Evolutionary conservation across 2,888 invertebrate species (phyloP).

Genomic region (Dasypolia templi): DNA sequence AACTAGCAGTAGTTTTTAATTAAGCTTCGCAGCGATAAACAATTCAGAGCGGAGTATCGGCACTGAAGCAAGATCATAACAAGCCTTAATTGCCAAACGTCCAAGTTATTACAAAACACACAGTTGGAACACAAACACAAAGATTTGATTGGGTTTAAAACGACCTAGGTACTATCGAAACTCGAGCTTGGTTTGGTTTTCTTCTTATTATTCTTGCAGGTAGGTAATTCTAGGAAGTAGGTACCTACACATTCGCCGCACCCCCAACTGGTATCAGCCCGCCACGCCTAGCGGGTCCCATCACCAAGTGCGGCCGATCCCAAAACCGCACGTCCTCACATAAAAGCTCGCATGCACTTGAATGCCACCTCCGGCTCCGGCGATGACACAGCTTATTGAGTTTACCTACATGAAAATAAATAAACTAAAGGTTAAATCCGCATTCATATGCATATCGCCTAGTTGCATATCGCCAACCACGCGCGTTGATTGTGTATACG

Average conservation of each 20-base stretch:
- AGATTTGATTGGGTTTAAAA: conserved; percentile 64
- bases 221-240: background rate
- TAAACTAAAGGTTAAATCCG: background rate
- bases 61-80: conserved; percentile 62
- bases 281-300: no score
- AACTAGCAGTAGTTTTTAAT: conserved; percentile 52
- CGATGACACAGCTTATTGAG: no score
- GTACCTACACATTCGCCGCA: no score
- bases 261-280: no score
- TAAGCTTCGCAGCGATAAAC: conserved; percentile 54
- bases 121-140: conserved; percentile 65
- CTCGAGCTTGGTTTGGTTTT: conserved; percentile 37
- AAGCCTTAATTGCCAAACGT: conserved; percentile 62
- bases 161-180: conserved; percentile 37
- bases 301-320: no score
- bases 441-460: background rate
- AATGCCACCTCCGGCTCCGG: no score
- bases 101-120: conserved; percentile 66
- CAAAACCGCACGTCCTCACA: no score
- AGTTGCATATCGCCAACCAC: background rate
- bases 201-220: conserved; percentile 6
- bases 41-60: conserved; percentile 50
- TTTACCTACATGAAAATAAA: no score
- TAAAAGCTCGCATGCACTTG: no score
- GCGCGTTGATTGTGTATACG: background rate